Conservation (phyloP, 1,140 invertebrate genomes). For the Papilio xuthus region DNA sequence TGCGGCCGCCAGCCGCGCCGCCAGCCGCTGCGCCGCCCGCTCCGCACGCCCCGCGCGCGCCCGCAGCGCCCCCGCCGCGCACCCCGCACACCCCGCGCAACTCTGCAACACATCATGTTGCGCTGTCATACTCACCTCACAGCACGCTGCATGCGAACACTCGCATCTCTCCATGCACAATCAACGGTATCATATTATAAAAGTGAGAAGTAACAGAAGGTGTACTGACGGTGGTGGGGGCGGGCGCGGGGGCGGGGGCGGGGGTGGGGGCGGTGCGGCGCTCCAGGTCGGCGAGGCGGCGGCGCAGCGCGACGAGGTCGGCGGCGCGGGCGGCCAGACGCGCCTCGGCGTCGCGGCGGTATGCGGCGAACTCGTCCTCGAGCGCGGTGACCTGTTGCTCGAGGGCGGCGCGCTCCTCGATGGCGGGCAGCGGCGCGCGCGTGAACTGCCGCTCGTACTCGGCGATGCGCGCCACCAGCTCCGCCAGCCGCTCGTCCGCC, state of each 20-base stretch:
- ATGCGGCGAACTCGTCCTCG: slow-evolving; percentile 86
- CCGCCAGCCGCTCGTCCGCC: slow-evolving; percentile 89
- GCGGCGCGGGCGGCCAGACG: slow-evolving; percentile 39
- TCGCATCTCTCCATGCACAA: too few species aligned
- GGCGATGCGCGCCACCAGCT: slow-evolving; percentile 87
- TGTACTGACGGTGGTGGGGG: too few species aligned
- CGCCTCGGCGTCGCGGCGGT: slow-evolving; percentile 59
- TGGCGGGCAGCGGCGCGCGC: slow-evolving; percentile 84
- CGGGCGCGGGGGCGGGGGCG: too few species aligned
- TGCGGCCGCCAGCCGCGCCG: slow-evolving; percentile 85
- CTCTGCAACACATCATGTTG: not conserved
- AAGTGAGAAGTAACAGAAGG: too few species aligned
- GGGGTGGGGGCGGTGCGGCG: not conserved
- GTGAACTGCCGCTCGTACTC: slow-evolving; percentile 91
- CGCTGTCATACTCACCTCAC: too few species aligned
- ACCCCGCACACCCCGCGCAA: slow-evolving; percentile 24
- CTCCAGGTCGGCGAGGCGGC: slow-evolving; percentile 30
- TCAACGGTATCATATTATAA: too few species aligned
- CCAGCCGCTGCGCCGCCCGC: slow-evolving; percentile 80
- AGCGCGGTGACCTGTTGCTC: slow-evolving; percentile 89
- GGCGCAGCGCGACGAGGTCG: slow-evolving; percentile 24
- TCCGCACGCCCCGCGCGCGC: slow-evolving; percentile 51
- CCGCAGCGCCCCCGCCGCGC: slow-evolving; percentile 38
- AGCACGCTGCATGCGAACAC: too few species aligned
- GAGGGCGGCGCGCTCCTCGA: slow-evolving; percentile 87